phyloP scores from a whole-genome alignment of 2,888 invertebrate species.

The Abrostola triplasia region DNA sequence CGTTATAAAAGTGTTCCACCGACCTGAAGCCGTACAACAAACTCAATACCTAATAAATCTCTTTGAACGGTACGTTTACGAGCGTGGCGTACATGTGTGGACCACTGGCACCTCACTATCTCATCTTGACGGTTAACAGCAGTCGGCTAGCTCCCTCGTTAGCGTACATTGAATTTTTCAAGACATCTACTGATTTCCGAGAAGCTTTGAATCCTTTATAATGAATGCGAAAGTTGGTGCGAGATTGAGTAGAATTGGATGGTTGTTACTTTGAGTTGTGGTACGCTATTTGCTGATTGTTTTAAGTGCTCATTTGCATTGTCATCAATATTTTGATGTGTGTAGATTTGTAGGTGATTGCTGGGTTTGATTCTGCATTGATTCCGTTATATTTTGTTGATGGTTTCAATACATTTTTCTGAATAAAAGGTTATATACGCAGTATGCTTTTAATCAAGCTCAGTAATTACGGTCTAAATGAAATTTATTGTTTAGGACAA shows the following conservation, averaged over 20 bases:
- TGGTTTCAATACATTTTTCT: no score
- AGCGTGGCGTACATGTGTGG: conserved; percentile 35
- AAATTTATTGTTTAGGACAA: not conserved
- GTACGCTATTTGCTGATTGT: not conserved
- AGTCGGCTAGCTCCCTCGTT: conserved; percentile 39
- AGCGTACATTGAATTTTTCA: conserved; percentile 41
- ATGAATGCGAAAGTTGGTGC: conserved; percentile 27
- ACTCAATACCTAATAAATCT: conserved; percentile 64
- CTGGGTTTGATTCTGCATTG: no score
- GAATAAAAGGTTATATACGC: no score
- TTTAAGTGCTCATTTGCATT: not conserved
- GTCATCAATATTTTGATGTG: no score
- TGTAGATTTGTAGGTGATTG: no score
- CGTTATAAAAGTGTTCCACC: conserved; percentile 58
- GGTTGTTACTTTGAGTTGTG: not conserved
- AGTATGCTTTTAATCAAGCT: no score
- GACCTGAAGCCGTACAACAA: conserved; percentile 53
- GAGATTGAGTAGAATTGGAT: conserved; percentile 2
- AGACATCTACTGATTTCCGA: conserved; percentile 24
- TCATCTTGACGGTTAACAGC: conserved; percentile 55
- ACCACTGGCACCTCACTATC: conserved; percentile 45
- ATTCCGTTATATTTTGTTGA: no score
- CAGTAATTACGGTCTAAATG: no score
- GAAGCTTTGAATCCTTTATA: conserved; percentile 32
- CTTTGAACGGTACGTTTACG: conserved; percentile 56